Base-by-base conservation (phyloP, 2,797 vertebrate species). In the Aulostomus chinensis region DNA sequence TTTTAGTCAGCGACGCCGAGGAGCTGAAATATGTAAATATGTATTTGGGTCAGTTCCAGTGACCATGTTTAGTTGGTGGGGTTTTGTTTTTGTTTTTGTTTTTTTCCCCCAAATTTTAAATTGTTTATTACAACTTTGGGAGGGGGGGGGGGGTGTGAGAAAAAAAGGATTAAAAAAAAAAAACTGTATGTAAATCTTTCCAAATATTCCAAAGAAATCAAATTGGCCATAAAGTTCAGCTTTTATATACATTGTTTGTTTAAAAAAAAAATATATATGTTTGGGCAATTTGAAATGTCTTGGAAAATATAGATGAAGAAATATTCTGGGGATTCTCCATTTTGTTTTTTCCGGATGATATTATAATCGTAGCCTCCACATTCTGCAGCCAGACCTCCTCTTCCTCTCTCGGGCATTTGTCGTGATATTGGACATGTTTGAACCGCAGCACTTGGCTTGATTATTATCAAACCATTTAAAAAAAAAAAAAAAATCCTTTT, bases 41-140 rank as follows among this genome's bases (percentile, higher is more conserved):
- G 85, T 91, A 90, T 91, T 88, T 90, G 58, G 94, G 95, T 95
- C 94, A 92, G 92, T 95, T 94, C 80, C 93, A 93, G 84, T 91
- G 94, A 93, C 94, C 94, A 37, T 86, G 81, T 88, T 90, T 92
- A 94, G 93, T 92, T 91, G 89, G 85, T 91, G n/a, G n/a, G n/a
- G n/a, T n/a, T n/a, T n/a, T n/a, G n/a, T n/a, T n/a, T n/a, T n/a
- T n/a, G 88, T 90, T 91, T 68, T 58, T 37, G 39, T 61, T 47
- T 50, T 50, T 40, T 46, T 51, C 61, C 39, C 59, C 79, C 67
- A 85, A 88, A 92, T 87, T 86, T 92, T 79, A 92, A 90, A 91
- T 86, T 84, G 84, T 91, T 93, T 88, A 88, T 86, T 83, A 86
- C 83, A 55, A 81, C 74, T 87, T 89, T 88, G 76, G 72, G 75